Conservation (phyloP, 2,113 vertebrate species). For the Brachionichthys hirsutus region DNA sequence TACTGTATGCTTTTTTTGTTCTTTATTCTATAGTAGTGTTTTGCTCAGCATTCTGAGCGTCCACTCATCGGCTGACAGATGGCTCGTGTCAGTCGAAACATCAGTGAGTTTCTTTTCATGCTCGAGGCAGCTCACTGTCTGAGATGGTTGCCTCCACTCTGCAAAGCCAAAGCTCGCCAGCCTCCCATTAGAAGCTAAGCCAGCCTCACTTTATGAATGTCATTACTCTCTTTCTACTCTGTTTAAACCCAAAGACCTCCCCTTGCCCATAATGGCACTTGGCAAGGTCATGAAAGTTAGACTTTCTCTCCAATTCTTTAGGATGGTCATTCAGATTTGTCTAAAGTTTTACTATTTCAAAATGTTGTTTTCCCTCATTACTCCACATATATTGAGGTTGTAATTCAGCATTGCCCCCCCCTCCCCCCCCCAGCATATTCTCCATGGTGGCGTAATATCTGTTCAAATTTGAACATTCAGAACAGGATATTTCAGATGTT, state of each 20-base stretch:
- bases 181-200: slow-evolving; percentile 71
- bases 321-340: slow-evolving; percentile 37
- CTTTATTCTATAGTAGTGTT: slow-evolving; percentile 26
- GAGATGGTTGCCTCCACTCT: slow-evolving; percentile 50
- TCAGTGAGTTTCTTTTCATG: slow-evolving; percentile 55
- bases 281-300: slow-evolving; percentile 44
- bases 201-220: slow-evolving; percentile 63
- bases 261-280: slow-evolving; percentile 37
- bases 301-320: slow-evolving; percentile 39
- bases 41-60: slow-evolving; percentile 35
- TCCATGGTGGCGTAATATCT: too few species aligned
- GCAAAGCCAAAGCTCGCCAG: slow-evolving; percentile 55
- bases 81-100: slow-evolving; percentile 45
- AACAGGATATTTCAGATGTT: too few species aligned
- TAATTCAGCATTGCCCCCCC: too few species aligned
- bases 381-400: neutral
- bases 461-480: too few species aligned
- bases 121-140: slow-evolving; percentile 52
- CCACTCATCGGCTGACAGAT: slow-evolving; percentile 41
- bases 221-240: slow-evolving; percentile 54
- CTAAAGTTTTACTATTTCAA: slow-evolving; percentile 19
- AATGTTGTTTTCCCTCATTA: slow-evolving; percentile 16
- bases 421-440: too few species aligned
- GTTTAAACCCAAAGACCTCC: slow-evolving; percentile 49
- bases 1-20: neutral